These are phyloP conservation scores for Peribatodes rhomboidaria DNA, from an alignment of 2,888 invertebrate species.

Conservation along the genomic window DNA sequence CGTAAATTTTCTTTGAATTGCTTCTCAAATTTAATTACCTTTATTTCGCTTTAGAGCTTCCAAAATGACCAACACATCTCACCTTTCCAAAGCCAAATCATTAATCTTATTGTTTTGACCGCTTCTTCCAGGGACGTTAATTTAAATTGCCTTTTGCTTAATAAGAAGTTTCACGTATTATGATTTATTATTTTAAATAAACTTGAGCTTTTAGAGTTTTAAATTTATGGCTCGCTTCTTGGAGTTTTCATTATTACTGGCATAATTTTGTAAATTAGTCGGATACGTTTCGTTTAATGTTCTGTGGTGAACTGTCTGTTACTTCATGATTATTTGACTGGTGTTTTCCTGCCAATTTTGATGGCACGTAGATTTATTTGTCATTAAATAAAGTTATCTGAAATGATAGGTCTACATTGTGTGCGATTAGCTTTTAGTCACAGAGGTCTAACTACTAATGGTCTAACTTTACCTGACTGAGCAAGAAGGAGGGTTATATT, in stretches of 20 bases:
- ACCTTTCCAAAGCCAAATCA: slow-evolving; percentile 65
- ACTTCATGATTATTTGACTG: not conserved
- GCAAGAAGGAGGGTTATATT: no score
- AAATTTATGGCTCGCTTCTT: slow-evolving; percentile 38
- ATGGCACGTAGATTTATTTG: no score
- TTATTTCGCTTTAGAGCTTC: not conserved
- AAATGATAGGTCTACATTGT: no score
- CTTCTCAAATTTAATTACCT: not conserved
- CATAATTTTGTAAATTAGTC: slow-evolving; percentile 23
- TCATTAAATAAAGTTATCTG: no score
- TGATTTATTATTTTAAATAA: slow-evolving; percentile 71
- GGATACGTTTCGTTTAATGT: slow-evolving; percentile 9
- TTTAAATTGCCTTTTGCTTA: slow-evolving; percentile 72
- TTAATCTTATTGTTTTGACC: slow-evolving; percentile 70
- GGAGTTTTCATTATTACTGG: slow-evolving; percentile 32
- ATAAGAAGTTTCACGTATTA: slow-evolving; percentile 70
- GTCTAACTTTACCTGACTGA: no score
- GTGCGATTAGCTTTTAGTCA: no score
- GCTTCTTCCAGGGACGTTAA: slow-evolving; percentile 71
- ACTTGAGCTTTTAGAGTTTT: slow-evolving; percentile 37
- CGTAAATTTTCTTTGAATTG: not conserved
- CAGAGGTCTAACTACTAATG: no score
- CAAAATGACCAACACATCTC: slow-evolving; percentile 38
- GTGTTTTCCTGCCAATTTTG: not conserved
- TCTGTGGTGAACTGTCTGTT: not conserved